phyloP scores from a whole-genome alignment of 1,140 invertebrate species.

The Bilobella aurantiaca region DNA sequence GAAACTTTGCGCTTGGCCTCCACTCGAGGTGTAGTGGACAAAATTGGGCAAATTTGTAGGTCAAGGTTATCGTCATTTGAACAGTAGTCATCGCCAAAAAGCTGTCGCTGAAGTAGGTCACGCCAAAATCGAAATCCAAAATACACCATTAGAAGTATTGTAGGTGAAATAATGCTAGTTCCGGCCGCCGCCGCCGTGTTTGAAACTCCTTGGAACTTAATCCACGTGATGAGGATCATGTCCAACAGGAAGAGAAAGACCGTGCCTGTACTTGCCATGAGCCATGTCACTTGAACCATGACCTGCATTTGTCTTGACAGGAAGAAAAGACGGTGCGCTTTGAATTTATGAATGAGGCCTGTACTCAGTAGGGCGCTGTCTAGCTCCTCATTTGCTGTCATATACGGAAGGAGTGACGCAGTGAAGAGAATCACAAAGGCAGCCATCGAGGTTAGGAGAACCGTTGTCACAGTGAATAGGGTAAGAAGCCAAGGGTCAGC shows the following conservation, averaged over 20 bases:
- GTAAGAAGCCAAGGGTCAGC: slow-evolving; percentile 14
- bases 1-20: no score
- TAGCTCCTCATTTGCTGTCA: not conserved
- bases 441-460: slow-evolving; percentile 9
- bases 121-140: slow-evolving; percentile 11
- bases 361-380: not conserved
- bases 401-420: slow-evolving; percentile 4
- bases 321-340: not conserved
- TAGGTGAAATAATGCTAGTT: not conserved
- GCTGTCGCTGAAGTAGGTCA: no score
- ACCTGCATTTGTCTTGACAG: not conserved
- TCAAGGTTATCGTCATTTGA: no score
- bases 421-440: slow-evolving; percentile 14
- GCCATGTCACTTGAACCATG: slow-evolving; percentile 11
- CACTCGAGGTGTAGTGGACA: no score
- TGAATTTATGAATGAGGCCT: not conserved
- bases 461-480: slow-evolving; percentile 14
- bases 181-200: not conserved
- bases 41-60: no score
- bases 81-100: no score
- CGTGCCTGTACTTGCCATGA: slow-evolving; percentile 13
- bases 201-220: slow-evolving; percentile 34
- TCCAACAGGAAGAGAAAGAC: slow-evolving; percentile 53
- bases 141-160: not conserved
- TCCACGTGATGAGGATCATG: slow-evolving; percentile 50